Percentiles rank a stretch among this genome's conserved stretches.
Conservation (phyloP, 2,797 vertebrate genomes). For the Cyclura pinguis region DNA sequence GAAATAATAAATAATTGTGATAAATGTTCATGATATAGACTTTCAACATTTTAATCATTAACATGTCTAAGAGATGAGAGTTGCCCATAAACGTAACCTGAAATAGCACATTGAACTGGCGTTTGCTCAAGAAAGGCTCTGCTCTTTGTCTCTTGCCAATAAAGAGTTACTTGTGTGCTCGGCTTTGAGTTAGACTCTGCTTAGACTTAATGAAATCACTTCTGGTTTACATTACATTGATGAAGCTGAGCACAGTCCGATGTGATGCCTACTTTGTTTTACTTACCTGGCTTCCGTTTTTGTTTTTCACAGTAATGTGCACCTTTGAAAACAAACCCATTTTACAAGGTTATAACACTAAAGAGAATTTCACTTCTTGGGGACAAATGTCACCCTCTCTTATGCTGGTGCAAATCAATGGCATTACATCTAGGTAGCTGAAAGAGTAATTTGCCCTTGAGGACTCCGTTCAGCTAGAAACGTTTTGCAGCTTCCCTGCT, state of each 20-base stretch:
- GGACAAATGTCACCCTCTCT: constrained; percentile 56
- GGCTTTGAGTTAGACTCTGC: constrained; percentile 10
- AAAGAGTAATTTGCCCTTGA: constrained; percentile 69
- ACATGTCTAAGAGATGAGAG: background rate
- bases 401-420: constrained; percentile 68
- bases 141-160: constrained; percentile 1
- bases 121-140: background rate
- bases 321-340: constrained; percentile 18
- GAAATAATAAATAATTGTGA: background rate
- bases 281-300: constrained; percentile 48
- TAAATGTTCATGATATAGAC: background rate
- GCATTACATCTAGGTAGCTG: constrained; percentile 59
- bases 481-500: constrained; percentile 66
- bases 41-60: background rate
- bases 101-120: background rate
- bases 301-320: constrained; percentile 50
- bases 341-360: constrained; percentile 59
- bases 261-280: constrained; percentile 47
- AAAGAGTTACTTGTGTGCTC: background rate
- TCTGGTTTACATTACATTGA: constrained; percentile 49
- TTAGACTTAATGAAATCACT: constrained; percentile 55
- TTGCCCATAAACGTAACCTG: background rate
- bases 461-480: constrained; percentile 64
- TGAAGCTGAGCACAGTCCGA: constrained; percentile 39
- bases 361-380: constrained; percentile 47